Evolutionary conservation across 2,113 vertebrate genomes (phyloP), one percentile per base, ranked within the genome.

Genomic region (Dipodomys stephensi): DNA sequence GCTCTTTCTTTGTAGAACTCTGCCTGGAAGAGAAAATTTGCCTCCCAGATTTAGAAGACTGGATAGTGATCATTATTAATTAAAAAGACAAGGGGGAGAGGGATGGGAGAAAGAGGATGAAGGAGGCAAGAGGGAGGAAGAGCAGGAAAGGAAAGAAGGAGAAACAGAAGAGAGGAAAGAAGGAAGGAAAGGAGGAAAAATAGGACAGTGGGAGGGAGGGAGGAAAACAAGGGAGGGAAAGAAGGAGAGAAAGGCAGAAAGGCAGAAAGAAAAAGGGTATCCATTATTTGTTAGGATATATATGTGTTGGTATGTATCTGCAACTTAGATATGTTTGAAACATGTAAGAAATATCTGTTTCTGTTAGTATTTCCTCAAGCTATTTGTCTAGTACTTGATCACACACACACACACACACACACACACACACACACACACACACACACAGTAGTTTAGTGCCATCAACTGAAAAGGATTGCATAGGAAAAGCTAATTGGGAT

Each of bases 401-500:
- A 73, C 11, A 23, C 18, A 78, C 25, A 79, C 12, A 46, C 25
- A 92, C 9, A 76, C 53, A 67, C 16, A 65, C 20, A 64, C 10
- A 20, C 39, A 22, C 11, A 8, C 8, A 69, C 7, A 60, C 20
- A 49, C 13, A 39, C 22, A 64, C 6, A 30, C 16, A 73, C 2
- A 77, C 22, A 68, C 7, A 71, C 35, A 89, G 83, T 80, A 92
- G 83, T 92, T 88, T 90, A 83, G 72, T 81, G 85, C 64, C 82
- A 92, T 96, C 92, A 94, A 92, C 93, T 87, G 93, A 78, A 97
- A 97, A 96, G 94, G 94, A 97, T 95, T 88, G 94, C 92, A 94
- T 92, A 94, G 94, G 44, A 53, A 78, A 95, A 96, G 94, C 92
- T 97, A 96, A 97, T 95, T 95, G 92, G 95, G 96, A 97, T 95